These are phyloP conservation scores for Acleris holmiana DNA, from an alignment of 2,888 invertebrate species.

Conservation along the genomic window DNA sequence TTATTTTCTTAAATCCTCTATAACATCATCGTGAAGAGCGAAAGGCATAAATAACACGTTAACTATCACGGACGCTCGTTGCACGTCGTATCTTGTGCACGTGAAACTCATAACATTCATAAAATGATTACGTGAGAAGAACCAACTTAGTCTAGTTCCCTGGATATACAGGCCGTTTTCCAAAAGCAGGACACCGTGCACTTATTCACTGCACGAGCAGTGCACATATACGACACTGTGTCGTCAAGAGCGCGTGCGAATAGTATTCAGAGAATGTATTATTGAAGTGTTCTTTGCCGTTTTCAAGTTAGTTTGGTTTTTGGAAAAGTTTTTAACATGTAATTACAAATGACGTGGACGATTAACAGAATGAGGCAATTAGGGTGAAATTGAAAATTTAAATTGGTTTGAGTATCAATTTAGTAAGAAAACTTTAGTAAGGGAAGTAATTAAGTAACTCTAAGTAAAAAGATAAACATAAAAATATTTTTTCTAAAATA, in stretches of 20 bases:
- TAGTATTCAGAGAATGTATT: slow-evolving; percentile 13
- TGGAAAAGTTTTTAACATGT: not conserved
- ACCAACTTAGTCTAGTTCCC: slow-evolving; percentile 47
- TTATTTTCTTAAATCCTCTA: slow-evolving; percentile 35
- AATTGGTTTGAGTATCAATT: not conserved
- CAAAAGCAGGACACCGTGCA: slow-evolving; percentile 29
- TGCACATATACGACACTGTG: slow-evolving; percentile 15
- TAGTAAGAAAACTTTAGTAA: no score
- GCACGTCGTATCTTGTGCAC: slow-evolving; percentile 58
- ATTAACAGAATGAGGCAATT: no score
- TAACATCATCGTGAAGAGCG: slow-evolving; percentile 39
- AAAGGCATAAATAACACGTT: slow-evolving; percentile 57
- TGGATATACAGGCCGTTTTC: slow-evolving; percentile 37
- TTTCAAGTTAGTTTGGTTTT: slow-evolving; percentile 19
- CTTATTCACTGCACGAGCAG: not conserved
- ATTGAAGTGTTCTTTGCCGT: slow-evolving; percentile 19
- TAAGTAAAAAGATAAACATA: no score
- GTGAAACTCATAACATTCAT: slow-evolving; percentile 68
- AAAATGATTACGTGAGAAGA: slow-evolving; percentile 72
- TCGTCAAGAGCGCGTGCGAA: not conserved
- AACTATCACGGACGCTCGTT: slow-evolving; percentile 46
- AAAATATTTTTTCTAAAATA: no score
- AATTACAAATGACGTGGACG: not conserved
- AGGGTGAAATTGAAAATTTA: no score
- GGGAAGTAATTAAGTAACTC: no score